Base-by-base conservation (phyloP, 2,113 vertebrate species). In the Etheostoma spectabile region DNA sequence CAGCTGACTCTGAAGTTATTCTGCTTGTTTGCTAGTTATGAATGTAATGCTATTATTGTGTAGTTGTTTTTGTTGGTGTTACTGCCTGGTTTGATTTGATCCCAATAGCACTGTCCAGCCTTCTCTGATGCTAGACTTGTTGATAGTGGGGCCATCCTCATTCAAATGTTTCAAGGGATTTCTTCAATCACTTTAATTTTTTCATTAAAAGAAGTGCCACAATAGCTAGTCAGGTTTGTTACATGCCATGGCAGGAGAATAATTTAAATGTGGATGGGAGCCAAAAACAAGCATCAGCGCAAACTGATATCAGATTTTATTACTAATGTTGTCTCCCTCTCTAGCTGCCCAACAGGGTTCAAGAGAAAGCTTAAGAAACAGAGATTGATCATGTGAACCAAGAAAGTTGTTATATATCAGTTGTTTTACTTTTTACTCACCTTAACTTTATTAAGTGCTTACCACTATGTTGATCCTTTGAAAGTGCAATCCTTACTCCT, bases 151-250 rank as follows among this genome's bases (percentile, higher is more conserved):
- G n/a, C 60, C 16, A 48, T 62, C 21, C 22, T 42, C 3, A 16
- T 60, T 49, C 14, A 24, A 42, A 38, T 21, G 74, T 77, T 59
- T 33, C 4, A 52, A 48, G 62, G n/a, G 55, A 42, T 53, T 45
- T 42, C 35, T 62, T 65, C 8, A 5, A 16, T 67, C 27, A 19
- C 51, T 63, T 68, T 42, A 24, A 6, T 14, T 48, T 68, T 74
- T 71, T 70, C 66, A 75, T 83, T 73, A 53, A 55, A 74, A 33
- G 15, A 77, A 67, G 73, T 74, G 62, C 30, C 46, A 7, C 16
- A 14, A 27, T 35, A 15, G 62, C 24, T 56, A 52, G 22, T 79
- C 63, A 79, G 60, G 80, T 52, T 74, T 57, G 46, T 53, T 75
- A 8, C 18, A 42, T 59, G 30, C 2, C 42, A 69, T 45, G 19